Evolutionary conservation across 2,888 invertebrate genomes (phyloP), one percentile per base, ranked within the genome.

Genomic region (Anodontia alba): DNA sequence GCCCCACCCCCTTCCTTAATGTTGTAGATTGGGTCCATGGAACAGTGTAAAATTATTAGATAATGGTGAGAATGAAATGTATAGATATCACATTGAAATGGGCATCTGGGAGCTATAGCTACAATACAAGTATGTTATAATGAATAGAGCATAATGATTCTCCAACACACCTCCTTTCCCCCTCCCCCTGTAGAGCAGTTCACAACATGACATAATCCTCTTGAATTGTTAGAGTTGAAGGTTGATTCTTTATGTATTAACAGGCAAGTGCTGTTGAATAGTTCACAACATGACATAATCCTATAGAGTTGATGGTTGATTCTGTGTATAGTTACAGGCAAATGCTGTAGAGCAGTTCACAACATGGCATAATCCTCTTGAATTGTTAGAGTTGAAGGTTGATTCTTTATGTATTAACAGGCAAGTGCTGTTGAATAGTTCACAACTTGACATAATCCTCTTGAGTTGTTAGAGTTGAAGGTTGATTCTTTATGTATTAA

Each of bases 101-200:
- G n/a, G n/a, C n/a, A n/a, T n/a, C n/a, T n/a, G n/a, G n/a, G n/a
- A n/a, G n/a, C n/a, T n/a, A n/a, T n/a, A n/a, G n/a, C n/a, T n/a
- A n/a, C n/a, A n/a, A n/a, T n/a, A n/a, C n/a, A n/a, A n/a, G n/a
- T n/a, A n/a, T n/a, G n/a, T n/a, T n/a, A n/a, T n/a, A n/a, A n/a
- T n/a, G n/a, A n/a, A n/a, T n/a, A n/a, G n/a, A n/a, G n/a, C n/a
- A n/a, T n/a, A n/a, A n/a, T n/a, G n/a, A n/a, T n/a, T n/a, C n/a
- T n/a, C n/a, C n/a, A n/a, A n/a, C n/a, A n/a, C n/a, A n/a, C n/a
- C n/a, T n/a, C n/a, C n/a, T n/a, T n/a, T n/a, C n/a, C n/a, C n/a
- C n/a, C n/a, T n/a, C n/a, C n/a, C n/a, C n/a, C 99, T 95, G 97
- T 99, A 90, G 99, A 99, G 95, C 97, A 98, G 92, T 95, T 99